Base-by-base conservation (phyloP, 2,888 invertebrate species). In the Thalpophila matura region DNA sequence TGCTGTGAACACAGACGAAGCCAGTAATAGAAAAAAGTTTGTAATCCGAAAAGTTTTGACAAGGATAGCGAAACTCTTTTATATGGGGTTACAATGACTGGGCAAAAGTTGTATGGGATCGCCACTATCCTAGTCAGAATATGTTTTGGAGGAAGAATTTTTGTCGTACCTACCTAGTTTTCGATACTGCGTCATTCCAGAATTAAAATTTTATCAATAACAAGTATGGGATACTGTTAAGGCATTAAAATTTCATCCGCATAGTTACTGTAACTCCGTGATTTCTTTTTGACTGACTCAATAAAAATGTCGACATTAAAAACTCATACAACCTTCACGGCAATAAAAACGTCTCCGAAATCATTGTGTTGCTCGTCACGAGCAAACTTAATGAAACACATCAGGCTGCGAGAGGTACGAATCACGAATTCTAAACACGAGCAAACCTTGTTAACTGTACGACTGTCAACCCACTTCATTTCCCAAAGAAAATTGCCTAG, bases 311-410 rank as follows among this genome's bases (percentile, higher is more conserved):
- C 20, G 12, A 6, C 47, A 35, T 57, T 70, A 49, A 63, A 65
- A 71, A 49, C 26, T 38, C 42, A 37, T 49, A 51, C 42, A 57
- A 35, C 40, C 33, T 66, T 42, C 16, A 33, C 5, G 26, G 29
- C 38, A 42, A 67, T 51, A 69, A 68, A 69, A 79, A 76, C 26
- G 59, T 65, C 42, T 64, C 38, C n/a, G 38, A 73, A 75, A 74
- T 59, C 70, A 73, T 81, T 81, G 72, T 74, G 62, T 61, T 79
- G 71, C 81, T 43, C 50, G 77, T 81, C 81, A 82, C 80, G 81
- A 50, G 60, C 70, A 40, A 54, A 54, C 69, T 65, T 84, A 86
- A 86, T 81, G 86, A 86, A 86, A 85, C 79, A 82, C 80, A 81
- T 83, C 80, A 77, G 73, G 65, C 71, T 67, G 64, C 51, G 61